These are phyloP conservation scores for Peromyscus aztecus DNA, from an alignment of 2,797 vertebrate species.

Conservation along the genomic window DNA sequence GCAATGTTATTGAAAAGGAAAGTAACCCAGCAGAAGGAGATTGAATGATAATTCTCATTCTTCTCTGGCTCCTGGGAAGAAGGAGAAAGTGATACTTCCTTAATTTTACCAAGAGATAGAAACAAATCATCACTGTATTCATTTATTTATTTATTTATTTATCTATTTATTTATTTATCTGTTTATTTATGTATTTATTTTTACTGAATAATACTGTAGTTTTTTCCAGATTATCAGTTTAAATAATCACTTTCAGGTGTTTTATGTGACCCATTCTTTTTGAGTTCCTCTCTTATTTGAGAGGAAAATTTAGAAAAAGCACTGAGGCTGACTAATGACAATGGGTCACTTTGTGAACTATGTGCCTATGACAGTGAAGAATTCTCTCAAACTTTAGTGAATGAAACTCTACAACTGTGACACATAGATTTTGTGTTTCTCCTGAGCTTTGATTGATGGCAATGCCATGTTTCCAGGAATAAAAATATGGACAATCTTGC, in stretches of 20 bases:
- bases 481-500: not conserved
- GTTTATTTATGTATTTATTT: no score
- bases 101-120: slow-evolving; percentile 34
- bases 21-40: not conserved
- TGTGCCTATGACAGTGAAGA: slow-evolving; percentile 38
- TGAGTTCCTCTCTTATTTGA: slow-evolving; percentile 44
- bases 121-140: not conserved
- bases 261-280: slow-evolving; percentile 12
- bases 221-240: not conserved
- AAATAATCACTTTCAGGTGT: slow-evolving; percentile 57
- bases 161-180: no score
- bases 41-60: not conserved
- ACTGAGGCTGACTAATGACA: slow-evolving; percentile 22
- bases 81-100: slow-evolving; percentile 51
- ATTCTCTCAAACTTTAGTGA: slow-evolving; percentile 37
- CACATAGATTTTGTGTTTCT: not conserved
- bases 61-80: not conserved
- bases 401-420: slow-evolving; percentile 25
- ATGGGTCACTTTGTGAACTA: slow-evolving; percentile 31
- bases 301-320: slow-evolving; percentile 30
- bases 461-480: slow-evolving; percentile 29
- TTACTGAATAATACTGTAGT: no score
- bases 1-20: not conserved
- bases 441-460: slow-evolving; percentile 4
- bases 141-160: no score